Conservation (phyloP, 1,140 invertebrate species). For the Drosophila arizonae region DNA sequence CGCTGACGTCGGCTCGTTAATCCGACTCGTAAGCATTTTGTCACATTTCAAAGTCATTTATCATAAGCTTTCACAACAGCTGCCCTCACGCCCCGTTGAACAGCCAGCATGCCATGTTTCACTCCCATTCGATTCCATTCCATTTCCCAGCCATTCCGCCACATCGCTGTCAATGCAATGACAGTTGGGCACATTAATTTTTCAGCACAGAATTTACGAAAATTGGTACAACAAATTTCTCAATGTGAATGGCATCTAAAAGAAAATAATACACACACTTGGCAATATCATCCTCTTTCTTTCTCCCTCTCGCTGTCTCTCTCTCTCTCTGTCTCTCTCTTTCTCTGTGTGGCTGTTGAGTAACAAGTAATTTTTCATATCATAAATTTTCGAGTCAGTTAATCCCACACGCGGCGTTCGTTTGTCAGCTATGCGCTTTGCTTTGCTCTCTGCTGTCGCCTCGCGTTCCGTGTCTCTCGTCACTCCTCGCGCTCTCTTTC, state of each 20-base stretch:
- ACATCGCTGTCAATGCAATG: slow-evolving; percentile 74
- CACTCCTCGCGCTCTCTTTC: background rate
- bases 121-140: slow-evolving; percentile 41
- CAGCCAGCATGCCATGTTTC: slow-evolving; percentile 5
- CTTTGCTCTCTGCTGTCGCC: slow-evolving; percentile 24
- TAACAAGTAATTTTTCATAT: slow-evolving; percentile 80
- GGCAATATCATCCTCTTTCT: slow-evolving; percentile 13
- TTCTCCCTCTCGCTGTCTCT: background rate
- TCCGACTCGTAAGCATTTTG: slow-evolving; percentile 80
- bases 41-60: slow-evolving; percentile 81
- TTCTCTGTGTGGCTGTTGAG: slow-evolving; percentile 32
- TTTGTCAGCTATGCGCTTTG: slow-evolving; percentile 41
- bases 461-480: background rate
- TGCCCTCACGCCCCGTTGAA: slow-evolving; percentile 57
- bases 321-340: slow-evolving; percentile 16
- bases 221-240: slow-evolving; percentile 73
- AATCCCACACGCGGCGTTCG: slow-evolving; percentile 76
- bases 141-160: slow-evolving; percentile 38
- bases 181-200: slow-evolving; percentile 80
- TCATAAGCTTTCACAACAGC: slow-evolving; percentile 78
- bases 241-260: slow-evolving; percentile 38
- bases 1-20: slow-evolving; percentile 55
- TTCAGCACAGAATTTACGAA: slow-evolving; percentile 74
- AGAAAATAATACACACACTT: slow-evolving; percentile 57
- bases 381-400: slow-evolving; percentile 81